Conservation (phyloP, 2,888 invertebrate species). For the Eilema depressum region DNA sequence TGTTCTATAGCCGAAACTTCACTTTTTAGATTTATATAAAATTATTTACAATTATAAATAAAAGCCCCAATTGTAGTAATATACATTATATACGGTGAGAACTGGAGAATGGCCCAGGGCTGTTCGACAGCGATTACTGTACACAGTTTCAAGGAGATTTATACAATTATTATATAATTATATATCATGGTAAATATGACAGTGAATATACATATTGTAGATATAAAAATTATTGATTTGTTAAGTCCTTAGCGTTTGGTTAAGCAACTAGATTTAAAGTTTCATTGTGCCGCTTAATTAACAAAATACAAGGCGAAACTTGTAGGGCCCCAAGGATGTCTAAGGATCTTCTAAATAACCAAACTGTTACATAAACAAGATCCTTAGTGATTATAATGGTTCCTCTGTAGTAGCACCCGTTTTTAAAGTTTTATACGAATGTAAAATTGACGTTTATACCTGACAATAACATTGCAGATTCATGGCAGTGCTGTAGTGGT, state of each 20-base stretch:
- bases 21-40: conserved; percentile 35
- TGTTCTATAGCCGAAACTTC: conserved; percentile 23
- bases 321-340: not conserved
- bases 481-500: conserved; percentile 18
- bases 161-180: conserved; percentile 18
- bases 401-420: not conserved
- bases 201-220: conserved; percentile 16
- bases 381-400: not conserved
- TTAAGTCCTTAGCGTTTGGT: conserved; percentile 10
- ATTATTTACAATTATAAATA: conserved; percentile 41
- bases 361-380: not conserved
- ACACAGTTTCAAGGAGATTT: conserved; percentile 31
- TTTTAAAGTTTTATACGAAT: conserved; percentile 13
- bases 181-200: conserved; percentile 29
- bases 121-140: conserved; percentile 33
- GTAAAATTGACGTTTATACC: conserved; percentile 13
- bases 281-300: not conserved
- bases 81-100: conserved; percentile 39
- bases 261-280: conserved; percentile 4
- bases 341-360: conserved; percentile 1
- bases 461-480: conserved; percentile 40
- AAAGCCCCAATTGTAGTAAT: conserved; percentile 51
- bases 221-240: conserved; percentile 24
- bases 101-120: conserved; percentile 29
- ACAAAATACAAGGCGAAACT: not conserved